Percentiles rank a stretch among this genome's conserved stretches.
Conservation (phyloP, 1,140 invertebrate genomes). For the Armadillidium nasatum region DNA sequence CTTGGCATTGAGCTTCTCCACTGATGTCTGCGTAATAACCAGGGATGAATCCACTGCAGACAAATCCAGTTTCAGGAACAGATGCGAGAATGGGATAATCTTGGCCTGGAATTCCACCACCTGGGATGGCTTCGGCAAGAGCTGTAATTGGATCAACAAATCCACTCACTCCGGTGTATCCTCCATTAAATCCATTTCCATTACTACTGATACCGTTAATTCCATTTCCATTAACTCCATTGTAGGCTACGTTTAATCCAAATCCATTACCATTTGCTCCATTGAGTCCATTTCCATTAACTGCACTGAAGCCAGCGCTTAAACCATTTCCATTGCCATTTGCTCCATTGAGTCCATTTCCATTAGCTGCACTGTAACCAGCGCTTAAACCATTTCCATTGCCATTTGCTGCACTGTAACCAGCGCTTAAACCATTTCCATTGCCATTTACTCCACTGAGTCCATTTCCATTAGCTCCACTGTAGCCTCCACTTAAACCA, state of each 20-base stretch:
- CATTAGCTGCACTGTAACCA: not conserved
- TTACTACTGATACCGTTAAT: constrained; percentile 17
- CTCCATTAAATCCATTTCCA: constrained; percentile 3
- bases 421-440: not conserved
- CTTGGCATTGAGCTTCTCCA: constrained; percentile 57
- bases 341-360: constrained; percentile 18
- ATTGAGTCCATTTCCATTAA: not conserved
- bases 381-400: constrained; percentile 8
- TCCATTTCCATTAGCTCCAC: constrained; percentile 18
- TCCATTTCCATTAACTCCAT: constrained; percentile 5
- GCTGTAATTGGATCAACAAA: constrained; percentile 1
- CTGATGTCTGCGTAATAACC: constrained; percentile 53
- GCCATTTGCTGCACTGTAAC: not conserved
- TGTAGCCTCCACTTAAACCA: constrained; percentile 19
- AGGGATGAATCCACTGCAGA: constrained; percentile 50
- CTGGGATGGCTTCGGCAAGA: constrained; percentile 32
- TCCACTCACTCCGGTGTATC: not conserved
- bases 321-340: constrained; percentile 11
- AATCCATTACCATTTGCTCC: constrained; percentile 24
- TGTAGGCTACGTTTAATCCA: not conserved
- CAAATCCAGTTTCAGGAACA: constrained; percentile 51
- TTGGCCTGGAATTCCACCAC: constrained; percentile 47
- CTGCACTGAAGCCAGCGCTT: constrained; percentile 1
- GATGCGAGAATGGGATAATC: constrained; percentile 48
- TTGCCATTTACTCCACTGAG: not conserved